Evolutionary conservation across 2,888 invertebrate species (phyloP), one percentile per base, ranked within the genome.

Genomic region (Hypomecis atomaria): DNA sequence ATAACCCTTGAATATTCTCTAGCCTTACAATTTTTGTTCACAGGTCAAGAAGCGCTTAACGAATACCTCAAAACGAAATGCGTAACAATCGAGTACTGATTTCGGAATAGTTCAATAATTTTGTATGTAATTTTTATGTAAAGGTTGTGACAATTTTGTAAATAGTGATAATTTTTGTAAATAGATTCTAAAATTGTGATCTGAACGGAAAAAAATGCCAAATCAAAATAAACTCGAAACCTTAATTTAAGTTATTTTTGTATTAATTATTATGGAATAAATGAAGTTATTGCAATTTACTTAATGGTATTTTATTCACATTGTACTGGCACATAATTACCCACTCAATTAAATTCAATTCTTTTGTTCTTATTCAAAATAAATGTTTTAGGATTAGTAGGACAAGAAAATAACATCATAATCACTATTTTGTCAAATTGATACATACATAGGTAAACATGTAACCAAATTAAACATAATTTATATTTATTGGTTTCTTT

Each of bases 21-120:
- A 34, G 9, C 53, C 34, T 55, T 45, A n/a, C 70, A 69, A 23
- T 68, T 74, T 78, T 77, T 78, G 72, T 77, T 90, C 89, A 33
- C 90, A 96, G 98, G 98, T 65, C 96, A 97, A 90, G 99, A 99
- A 53, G 96, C 98, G 0, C 93, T 99, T 44, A 97, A 98, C 84
- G 99, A 99, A 89, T 99, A 99, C 86, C 94, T 99, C 68, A 98
- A 97, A 86, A 98, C 98, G 0, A 99, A 99, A 91, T 97, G 97
- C 74, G 95, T 99, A 43, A 99, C 99, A 8, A 95, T 99, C 74
- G 99, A 99, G 92, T 99, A 98, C 91, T 97, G 87, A 77, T 55
- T 44, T 60, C 55, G 45, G 44, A 67, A 52, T 65, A 62, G 50
- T 65, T 38, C 59, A 58, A 59, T 42, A 59, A 2, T 48, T 33